Evolutionary conservation across 2,888 invertebrate genomes (phyloP).

Genomic region (Lasioglossum pauxillum): DNA sequence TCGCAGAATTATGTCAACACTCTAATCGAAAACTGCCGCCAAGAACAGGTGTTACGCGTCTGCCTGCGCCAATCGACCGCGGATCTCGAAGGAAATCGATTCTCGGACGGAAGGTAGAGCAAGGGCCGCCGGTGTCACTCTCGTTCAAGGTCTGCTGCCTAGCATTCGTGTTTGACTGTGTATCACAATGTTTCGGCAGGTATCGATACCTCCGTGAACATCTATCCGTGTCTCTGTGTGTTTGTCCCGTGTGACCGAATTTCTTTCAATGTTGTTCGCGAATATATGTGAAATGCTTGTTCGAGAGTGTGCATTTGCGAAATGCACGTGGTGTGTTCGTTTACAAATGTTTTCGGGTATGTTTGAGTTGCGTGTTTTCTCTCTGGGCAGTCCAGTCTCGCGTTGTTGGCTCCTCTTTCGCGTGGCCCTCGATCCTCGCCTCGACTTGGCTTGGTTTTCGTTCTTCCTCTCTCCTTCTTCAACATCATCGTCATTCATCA

Average conservation of each 20-base stretch:
- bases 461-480: background rate
- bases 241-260: background rate
- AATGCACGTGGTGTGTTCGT: background rate
- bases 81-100: constrained; percentile 41
- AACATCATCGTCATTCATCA: background rate
- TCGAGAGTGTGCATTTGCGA: background rate
- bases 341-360: background rate
- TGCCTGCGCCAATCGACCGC: constrained; percentile 36
- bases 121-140: constrained; percentile 59
- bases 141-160: constrained; percentile 17
- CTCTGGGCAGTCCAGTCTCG: constrained; percentile 4
- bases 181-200: background rate
- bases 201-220: background rate
- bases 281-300: background rate
- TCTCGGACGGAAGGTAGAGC: constrained; percentile 70
- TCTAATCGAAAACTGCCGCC: background rate
- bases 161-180: background rate
- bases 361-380: background rate
- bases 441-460: constrained; percentile 40
- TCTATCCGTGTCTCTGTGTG: background rate
- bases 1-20: background rate
- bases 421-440: constrained; percentile 66
- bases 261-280: background rate
- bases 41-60: constrained; percentile 60
- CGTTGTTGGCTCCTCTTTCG: constrained; percentile 32